These are phyloP conservation scores for Lepidotrigona ventralis DNA, from an alignment of 1,140 invertebrate species.

Conservation along the genomic window DNA sequence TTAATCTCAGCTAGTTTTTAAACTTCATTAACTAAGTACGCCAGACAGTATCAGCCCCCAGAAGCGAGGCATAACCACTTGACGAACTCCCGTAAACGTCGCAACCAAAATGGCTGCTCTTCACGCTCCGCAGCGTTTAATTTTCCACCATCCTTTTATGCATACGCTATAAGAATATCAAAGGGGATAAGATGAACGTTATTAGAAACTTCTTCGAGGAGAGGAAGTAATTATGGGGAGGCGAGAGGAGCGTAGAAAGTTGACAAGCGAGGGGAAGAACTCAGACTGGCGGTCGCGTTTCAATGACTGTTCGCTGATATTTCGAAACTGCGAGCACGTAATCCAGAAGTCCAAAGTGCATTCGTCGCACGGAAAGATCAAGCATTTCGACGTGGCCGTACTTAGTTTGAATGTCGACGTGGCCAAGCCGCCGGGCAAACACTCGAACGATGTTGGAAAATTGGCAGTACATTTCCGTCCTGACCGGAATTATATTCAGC, in stretches of 20 bases:
- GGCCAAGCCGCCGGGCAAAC: slow-evolving; percentile 4
- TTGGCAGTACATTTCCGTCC: slow-evolving; percentile 24
- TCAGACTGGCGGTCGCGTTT: background rate
- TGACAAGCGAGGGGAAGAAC: background rate
- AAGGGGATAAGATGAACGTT: background rate
- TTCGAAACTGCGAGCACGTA: slow-evolving; percentile 3
- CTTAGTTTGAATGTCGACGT: background rate
- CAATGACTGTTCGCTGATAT: slow-evolving; percentile 13
- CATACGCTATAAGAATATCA: background rate
- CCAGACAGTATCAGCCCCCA: background rate
- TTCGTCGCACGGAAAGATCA: background rate
- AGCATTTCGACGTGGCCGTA: background rate
- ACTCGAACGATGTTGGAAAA: slow-evolving; percentile 33
- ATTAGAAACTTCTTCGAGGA: slow-evolving; percentile 1
- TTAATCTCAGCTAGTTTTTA: background rate
- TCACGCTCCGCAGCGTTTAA: background rate
- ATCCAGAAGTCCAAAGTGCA: background rate
- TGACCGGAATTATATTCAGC: slow-evolving; percentile 22
- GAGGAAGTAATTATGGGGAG: background rate
- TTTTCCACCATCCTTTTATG: slow-evolving; percentile 1
- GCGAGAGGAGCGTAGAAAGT: background rate
- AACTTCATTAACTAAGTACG: background rate
- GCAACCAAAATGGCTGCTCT: background rate
- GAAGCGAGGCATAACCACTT: background rate
- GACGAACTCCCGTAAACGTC: background rate